Base-by-base conservation (phyloP, 2,113 vertebrate genomes). In the Neoarius graeffei region DNA sequence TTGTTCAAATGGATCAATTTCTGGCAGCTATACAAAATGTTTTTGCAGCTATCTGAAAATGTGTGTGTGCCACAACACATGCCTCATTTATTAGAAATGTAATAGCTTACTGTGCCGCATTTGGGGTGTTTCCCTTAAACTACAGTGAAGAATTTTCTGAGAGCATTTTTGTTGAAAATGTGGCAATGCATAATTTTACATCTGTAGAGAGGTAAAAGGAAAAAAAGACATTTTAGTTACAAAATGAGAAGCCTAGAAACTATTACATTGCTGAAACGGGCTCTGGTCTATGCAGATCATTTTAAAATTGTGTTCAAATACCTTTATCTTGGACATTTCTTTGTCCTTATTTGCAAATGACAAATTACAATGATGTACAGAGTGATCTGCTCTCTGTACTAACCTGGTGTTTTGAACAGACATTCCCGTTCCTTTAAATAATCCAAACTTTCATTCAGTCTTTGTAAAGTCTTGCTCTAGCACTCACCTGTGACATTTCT, bases 91-190 rank as follows among this genome's bases (percentile, higher is more conserved):
- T 81, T 83, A 86, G 74, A 85, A 87, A 64, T 84, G 57, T n/a
- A 81, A 90, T 86, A 84, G 89, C 84, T 91, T 88, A 89, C 83
- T 89, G 87, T 84, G 84, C 62, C 54, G 64, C 82, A 81, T 85
- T 67, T 87, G 42, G 76, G 27, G 73, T 30, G 48, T 85, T 76
- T 87, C 25, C 57, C 66, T 66, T 86, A 66, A 81, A 76, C 77
- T 42, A 69, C 35, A 74, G n/a, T 81, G 42, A 87, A 89, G 77
- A 84, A 73, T 79, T 74, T 74, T 74, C 6, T 20, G 3, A 62
- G 60, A 62, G 60, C 19, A 59, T 60, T 60, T 60, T 60, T 60
- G 17, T 60, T 60, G 3, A 60, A 60, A 60, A 17, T 20, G 17
- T 20, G 17, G 17, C 59, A 60, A 60, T 30, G 60, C 60, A 64